phyloP scores from a whole-genome alignment of 2,888 invertebrate genomes.

The Leucoptera coffeella region DNA sequence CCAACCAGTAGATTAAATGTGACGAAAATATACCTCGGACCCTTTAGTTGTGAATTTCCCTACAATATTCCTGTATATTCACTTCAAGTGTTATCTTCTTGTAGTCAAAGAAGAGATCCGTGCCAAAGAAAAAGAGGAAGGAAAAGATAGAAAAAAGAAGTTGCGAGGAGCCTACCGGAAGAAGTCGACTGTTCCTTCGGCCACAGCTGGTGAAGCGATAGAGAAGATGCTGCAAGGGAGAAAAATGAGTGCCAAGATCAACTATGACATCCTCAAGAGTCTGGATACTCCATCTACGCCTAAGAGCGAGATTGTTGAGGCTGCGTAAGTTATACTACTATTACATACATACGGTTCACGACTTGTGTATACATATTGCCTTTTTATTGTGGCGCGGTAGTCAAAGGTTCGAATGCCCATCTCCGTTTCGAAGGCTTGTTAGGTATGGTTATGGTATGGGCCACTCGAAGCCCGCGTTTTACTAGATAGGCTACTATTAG shows the following conservation, averaged over 20 bases:
- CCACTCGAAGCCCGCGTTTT: too few relatives aligned
- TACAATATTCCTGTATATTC: too few relatives aligned
- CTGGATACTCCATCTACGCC: slow-evolving; percentile 48
- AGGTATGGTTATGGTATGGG: too few relatives aligned
- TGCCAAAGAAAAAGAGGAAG: slow-evolving; percentile 78
- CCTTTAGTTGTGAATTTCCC: too few relatives aligned
- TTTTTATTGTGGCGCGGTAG: too few relatives aligned
- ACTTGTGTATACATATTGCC: not conserved
- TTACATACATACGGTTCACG: not conserved
- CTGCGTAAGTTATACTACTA: not conserved
- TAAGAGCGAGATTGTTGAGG: not conserved
- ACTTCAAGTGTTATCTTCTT: too few relatives aligned
- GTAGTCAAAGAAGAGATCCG: slow-evolving; percentile 77
- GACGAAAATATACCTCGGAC: too few relatives aligned
- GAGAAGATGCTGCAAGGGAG: slow-evolving; percentile 94
- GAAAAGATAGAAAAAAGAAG: slow-evolving; percentile 78
- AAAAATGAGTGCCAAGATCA: slow-evolving; percentile 93
- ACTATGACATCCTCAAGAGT: slow-evolving; percentile 92
- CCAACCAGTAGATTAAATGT: too few relatives aligned
- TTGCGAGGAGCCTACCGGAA: slow-evolving; percentile 60
- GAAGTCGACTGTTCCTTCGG: slow-evolving; percentile 57
- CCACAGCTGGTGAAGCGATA: slow-evolving; percentile 83
- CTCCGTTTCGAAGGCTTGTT: too few relatives aligned
- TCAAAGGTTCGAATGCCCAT: too few relatives aligned
- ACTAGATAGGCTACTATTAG: too few relatives aligned